Conservation (phyloP, 2,888 invertebrate species). For the Clivina fossor region DNA sequence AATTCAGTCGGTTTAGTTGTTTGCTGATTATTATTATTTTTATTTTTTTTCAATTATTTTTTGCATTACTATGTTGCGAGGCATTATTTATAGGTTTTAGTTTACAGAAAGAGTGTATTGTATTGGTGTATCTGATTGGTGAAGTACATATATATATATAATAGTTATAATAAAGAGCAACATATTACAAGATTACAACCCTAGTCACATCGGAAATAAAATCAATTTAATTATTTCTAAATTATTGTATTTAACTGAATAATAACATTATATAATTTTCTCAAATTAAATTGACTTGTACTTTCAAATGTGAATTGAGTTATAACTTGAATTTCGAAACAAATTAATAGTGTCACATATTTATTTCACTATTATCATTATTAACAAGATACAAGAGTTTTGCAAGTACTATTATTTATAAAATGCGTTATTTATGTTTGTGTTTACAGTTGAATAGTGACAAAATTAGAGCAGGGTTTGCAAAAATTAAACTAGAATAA, state of each 20-base stretch:
- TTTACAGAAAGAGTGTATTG: too few species aligned
- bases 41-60: too few species aligned
- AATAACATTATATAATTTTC: too few species aligned
- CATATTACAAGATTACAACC: not conserved
- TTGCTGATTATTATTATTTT: too few species aligned
- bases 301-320: too few species aligned
- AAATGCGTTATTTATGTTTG: too few species aligned
- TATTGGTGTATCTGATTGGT: too few species aligned
- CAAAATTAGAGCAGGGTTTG: conserved; percentile 17
- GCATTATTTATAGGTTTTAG: conserved; percentile 13
- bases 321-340: conserved; percentile 7
- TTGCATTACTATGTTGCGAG: conserved; percentile 31
- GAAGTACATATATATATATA: too few species aligned
- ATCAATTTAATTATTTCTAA: not conserved
- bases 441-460: conserved; percentile 2
- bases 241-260: too few species aligned
- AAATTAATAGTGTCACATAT: conserved; percentile 6
- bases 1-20: conserved; percentile 25
- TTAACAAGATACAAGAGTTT: conserved; percentile 7
- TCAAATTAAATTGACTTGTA: too few species aligned
- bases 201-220: not conserved
- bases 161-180: not conserved
- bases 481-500: conserved; percentile 15
- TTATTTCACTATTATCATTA: conserved; percentile 17
- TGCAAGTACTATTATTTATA: too few species aligned